Evolutionary conservation across 1,140 invertebrate genomes (phyloP).

Genomic region (Dysdera silvatica): DNA sequence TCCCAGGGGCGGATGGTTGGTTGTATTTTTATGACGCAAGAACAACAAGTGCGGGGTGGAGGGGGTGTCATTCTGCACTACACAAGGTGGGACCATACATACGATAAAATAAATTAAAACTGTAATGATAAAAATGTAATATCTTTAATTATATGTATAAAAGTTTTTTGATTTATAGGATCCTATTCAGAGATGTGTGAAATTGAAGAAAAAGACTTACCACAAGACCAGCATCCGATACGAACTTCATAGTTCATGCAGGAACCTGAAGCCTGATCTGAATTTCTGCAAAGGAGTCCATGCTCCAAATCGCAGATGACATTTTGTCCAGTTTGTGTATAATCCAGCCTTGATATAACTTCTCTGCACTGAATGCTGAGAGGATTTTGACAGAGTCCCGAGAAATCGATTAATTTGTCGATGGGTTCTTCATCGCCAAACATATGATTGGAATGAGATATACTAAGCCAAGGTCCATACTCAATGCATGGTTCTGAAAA

Average conservation of each 20-base stretch:
- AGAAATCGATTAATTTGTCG: conserved; percentile 5
- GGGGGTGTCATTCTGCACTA: too few species aligned
- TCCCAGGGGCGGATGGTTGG: too few species aligned
- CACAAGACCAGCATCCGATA: conserved; percentile 37
- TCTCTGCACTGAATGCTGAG: conserved; percentile 37
- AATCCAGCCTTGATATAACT: conserved; percentile 8
- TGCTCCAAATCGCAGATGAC: conserved; percentile 41
- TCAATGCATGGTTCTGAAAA: conserved; percentile 22
- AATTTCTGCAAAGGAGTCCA: conserved; percentile 43
- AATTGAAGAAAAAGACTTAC: conserved; percentile 10
- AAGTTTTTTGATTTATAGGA: too few species aligned
- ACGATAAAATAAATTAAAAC: too few species aligned
- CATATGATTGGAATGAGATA: conserved; percentile 15
- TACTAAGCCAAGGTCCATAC: conserved; percentile 38
- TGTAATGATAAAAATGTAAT: too few species aligned
- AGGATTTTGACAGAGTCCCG: conserved; percentile 33
- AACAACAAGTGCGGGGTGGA: too few species aligned
- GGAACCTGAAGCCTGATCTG: neutral
- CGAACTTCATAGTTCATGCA: conserved; percentile 41
- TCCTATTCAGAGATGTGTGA: too few species aligned
- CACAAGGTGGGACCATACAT: too few species aligned
- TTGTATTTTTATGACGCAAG: too few species aligned
- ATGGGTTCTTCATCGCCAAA: conserved; percentile 31
- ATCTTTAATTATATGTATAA: too few species aligned
- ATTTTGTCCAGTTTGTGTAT: conserved; percentile 32